phyloP scores from a whole-genome alignment of 2,113 vertebrate genomes.

The Petaurus breviceps region DNA sequence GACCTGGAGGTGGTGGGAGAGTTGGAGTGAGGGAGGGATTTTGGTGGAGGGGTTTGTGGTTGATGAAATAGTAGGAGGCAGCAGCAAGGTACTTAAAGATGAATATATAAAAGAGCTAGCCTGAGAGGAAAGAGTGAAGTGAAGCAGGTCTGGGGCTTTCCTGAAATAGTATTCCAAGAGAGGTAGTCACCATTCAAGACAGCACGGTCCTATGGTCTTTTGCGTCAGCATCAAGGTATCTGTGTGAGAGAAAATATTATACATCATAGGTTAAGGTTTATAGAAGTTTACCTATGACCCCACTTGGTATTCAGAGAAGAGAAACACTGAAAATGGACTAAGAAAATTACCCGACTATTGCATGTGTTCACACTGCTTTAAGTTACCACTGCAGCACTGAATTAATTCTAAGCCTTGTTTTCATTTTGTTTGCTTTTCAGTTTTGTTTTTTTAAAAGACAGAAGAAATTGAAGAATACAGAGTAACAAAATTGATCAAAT shows the following conservation, averaged over 20 bases:
- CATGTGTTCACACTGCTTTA: constrained; percentile 14
- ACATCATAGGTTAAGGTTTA: neutral
- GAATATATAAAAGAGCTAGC: neutral
- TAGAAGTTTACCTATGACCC: neutral
- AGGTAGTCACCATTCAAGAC: neutral
- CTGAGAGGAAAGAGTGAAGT: neutral
- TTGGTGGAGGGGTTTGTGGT: neutral
- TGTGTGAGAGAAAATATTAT: neutral
- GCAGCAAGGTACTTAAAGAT: neutral
- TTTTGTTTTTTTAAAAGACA: neutral
- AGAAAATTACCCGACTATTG: neutral
- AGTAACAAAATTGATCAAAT: constrained; percentile 51
- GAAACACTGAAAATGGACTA: constrained; percentile 15
- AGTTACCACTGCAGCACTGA: constrained; percentile 35
- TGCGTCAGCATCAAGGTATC: neutral
- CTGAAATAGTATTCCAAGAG: neutral
- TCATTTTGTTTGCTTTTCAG: neutral
- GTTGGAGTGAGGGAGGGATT: neutral
- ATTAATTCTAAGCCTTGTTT: neutral
- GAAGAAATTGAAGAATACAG: constrained; percentile 8
- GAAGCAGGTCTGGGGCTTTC: neutral
- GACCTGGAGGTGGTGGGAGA: neutral
- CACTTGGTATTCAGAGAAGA: neutral
- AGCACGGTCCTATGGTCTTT: neutral
- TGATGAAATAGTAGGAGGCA: neutral